Evolutionary conservation across 92 coral and sea anemone genomes (phyloP).

Genomic region (Epizoanthus scotinus): DNA sequence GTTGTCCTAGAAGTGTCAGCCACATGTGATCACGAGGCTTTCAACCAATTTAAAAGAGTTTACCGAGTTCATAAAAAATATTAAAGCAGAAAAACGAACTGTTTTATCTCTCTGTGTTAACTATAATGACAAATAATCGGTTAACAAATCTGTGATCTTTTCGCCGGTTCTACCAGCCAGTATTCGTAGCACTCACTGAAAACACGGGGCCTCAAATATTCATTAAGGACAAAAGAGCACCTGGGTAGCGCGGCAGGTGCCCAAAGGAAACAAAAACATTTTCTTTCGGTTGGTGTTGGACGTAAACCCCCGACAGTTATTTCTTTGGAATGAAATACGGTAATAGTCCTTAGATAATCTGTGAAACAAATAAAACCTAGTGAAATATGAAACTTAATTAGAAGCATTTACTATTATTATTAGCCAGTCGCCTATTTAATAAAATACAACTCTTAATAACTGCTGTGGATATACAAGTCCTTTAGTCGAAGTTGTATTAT

Average conservation of each 20-base stretch:
- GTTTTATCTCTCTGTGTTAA: not conserved
- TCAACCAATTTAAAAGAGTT: not conserved
- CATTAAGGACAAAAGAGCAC: conserved; percentile 22
- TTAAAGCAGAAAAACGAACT: not conserved
- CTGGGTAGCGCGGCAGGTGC: conserved; percentile 38
- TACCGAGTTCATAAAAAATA: not conserved
- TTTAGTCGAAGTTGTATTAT: no score
- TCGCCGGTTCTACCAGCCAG: not conserved
- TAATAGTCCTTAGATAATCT: not conserved
- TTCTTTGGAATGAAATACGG: not conserved
- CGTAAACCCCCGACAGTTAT: not conserved
- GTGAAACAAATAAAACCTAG: not conserved
- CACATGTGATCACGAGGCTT: conserved; percentile 12
- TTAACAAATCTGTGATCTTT: not conserved
- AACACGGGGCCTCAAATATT: conserved; percentile 34
- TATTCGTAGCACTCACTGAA: conserved; percentile 14
- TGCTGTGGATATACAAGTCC: no score
- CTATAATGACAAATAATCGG: not conserved
- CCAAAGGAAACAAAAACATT: conserved; percentile 20
- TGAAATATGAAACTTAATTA: no score
- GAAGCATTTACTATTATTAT: no score
- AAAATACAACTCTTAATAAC: no score
- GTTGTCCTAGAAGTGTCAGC: not conserved
- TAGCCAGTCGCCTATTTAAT: no score
- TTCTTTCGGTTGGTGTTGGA: not conserved